Conservation (phyloP, 2,888 invertebrate genomes). For the Hyalella azteca region DNA sequence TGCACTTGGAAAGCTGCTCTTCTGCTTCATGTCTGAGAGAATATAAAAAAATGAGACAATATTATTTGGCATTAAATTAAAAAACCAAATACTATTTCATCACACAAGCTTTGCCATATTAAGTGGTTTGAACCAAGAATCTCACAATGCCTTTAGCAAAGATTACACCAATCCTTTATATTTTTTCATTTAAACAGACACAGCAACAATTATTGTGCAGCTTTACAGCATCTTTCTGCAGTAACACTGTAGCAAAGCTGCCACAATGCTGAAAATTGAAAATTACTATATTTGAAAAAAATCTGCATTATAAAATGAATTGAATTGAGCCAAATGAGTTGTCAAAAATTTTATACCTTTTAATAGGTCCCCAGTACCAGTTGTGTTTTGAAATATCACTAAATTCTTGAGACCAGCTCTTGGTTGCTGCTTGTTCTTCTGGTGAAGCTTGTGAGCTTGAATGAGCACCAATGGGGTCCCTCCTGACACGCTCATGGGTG, state of each 20-base stretch:
- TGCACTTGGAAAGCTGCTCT: constrained; percentile 71
- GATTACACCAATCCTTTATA: background rate
- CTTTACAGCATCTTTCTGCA: background rate
- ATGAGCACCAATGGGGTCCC: background rate
- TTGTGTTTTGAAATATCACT: constrained; percentile 41
- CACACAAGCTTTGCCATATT: too few species aligned
- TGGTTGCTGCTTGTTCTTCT: background rate
- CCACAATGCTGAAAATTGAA: background rate
- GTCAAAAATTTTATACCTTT: background rate
- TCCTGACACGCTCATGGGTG: background rate
- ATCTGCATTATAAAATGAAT: background rate
- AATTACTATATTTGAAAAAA: background rate
- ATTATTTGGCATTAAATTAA: background rate
- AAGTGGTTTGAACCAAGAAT: too few species aligned
- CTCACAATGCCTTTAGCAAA: background rate
- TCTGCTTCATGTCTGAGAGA: constrained; percentile 70
- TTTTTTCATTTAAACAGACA: background rate
- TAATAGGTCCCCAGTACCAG: constrained; percentile 58
- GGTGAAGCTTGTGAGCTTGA: background rate
- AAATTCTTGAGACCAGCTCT: constrained; percentile 8
- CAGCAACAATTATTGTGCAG: background rate
- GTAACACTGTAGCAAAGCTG: background rate
- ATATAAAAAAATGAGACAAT: background rate
- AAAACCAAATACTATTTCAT: background rate
- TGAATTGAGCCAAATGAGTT: background rate